phyloP scores from a whole-genome alignment of 2,113 vertebrate genomes.

The Pseudopipra pipra region DNA sequence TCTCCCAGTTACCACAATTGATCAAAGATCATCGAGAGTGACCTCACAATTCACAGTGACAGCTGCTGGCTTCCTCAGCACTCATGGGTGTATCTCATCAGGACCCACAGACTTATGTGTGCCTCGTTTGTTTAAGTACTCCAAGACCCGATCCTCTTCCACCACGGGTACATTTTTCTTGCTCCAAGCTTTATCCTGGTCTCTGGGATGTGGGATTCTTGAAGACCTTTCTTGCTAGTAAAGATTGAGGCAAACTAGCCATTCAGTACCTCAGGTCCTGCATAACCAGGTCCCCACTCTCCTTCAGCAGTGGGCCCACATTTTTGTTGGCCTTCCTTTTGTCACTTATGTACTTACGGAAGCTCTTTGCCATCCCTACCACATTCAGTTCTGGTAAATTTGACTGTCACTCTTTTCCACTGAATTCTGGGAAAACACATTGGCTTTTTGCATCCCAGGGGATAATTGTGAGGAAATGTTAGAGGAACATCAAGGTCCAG shows the following conservation, averaged over 20 bases:
- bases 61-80: neutral
- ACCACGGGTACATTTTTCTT: neutral
- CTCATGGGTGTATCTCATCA: neutral
- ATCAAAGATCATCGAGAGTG: neutral
- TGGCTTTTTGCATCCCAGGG: neutral
- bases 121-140: neutral
- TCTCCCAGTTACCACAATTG: neutral
- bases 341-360: neutral
- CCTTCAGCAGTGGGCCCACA: neutral
- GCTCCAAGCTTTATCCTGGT: neutral
- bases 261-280: neutral
- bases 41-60: neutral
- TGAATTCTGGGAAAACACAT: neutral
- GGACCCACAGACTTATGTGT: accelerated
- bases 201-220: neutral
- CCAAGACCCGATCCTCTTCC: neutral
- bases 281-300: accelerated
- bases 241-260: neutral
- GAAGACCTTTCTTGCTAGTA: neutral
- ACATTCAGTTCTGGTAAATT: neutral
- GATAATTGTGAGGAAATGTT: neutral
- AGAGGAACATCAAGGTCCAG: neutral
- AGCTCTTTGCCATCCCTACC: neutral
- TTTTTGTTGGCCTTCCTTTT: neutral
- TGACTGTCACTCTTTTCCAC: neutral